Conservation (phyloP, 2,888 invertebrate species). For the Drosophila affinis region DNA sequence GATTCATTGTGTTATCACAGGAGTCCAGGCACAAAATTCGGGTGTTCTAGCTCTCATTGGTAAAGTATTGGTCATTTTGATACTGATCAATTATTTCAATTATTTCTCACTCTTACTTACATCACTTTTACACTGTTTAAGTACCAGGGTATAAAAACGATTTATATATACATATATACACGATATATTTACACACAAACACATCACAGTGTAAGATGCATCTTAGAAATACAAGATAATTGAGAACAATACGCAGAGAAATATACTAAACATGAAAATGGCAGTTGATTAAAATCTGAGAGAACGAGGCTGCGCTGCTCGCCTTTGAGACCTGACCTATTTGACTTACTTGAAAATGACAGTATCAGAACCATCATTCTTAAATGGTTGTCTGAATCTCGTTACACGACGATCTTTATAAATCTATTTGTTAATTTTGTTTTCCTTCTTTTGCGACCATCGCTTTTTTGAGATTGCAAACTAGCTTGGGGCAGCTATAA, state of each 20-base stretch:
- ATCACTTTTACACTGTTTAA: background rate
- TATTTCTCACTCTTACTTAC: slow-evolving; percentile 21
- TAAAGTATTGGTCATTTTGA: background rate
- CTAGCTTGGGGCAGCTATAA: too few species aligned
- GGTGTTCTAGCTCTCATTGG: slow-evolving; percentile 1
- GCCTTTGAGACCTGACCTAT: slow-evolving; percentile 23
- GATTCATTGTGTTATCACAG: too few species aligned
- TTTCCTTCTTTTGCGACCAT: slow-evolving; percentile 2
- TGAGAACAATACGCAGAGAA: slow-evolving; percentile 35
- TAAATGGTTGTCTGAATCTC: slow-evolving; percentile 21
- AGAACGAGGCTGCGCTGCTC: slow-evolving; percentile 54
- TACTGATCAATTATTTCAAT: too few species aligned
- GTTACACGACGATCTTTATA: too few species aligned
- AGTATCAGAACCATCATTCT: too few species aligned
- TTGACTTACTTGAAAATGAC: too few species aligned
- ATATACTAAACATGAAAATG: slow-evolving; percentile 6
- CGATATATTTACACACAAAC: slow-evolving; percentile 10
- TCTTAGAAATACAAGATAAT: slow-evolving; percentile 5
- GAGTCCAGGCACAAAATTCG: too few species aligned
- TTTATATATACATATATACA: too few species aligned
- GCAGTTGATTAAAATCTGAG: slow-evolving; percentile 61
- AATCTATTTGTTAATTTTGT: too few species aligned
- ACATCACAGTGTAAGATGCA: slow-evolving; percentile 7
- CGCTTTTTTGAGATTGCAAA: too few species aligned
- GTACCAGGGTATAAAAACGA: too few species aligned